Conservation (phyloP, 2,888 invertebrate species). For the Thymelicus sylvestris region DNA sequence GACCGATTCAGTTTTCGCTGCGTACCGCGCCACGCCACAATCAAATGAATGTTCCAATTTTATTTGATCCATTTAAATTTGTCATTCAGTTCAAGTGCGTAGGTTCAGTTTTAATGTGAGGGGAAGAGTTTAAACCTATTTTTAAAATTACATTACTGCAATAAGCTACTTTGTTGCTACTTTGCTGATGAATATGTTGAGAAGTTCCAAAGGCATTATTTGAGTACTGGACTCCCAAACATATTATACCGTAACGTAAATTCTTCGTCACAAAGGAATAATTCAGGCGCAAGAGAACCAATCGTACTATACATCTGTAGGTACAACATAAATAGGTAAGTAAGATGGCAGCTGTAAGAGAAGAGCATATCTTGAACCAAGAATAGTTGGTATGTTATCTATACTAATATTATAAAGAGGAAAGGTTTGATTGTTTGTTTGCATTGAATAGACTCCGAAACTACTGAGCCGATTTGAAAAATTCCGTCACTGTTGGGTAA, state of each 20-base stretch:
- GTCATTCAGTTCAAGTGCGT: neutral
- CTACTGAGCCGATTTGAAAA: no score
- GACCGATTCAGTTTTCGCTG: conserved; percentile 2
- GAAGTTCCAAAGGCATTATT: conserved; percentile 7
- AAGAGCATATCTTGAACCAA: no score
- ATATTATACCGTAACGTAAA: conserved; percentile 1
- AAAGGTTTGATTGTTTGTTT: no score
- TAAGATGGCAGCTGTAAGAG: conserved; percentile 2
- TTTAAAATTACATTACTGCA: no score
- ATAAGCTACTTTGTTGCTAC: neutral
- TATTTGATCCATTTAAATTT: conserved; percentile 20
- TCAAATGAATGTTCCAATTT: conserved; percentile 17
- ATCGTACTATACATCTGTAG: conserved; percentile 11
- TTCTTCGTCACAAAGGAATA: conserved; percentile 6
- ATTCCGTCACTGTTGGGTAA: no score
- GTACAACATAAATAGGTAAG: conserved; percentile 1
- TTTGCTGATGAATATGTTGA: conserved; percentile 5
- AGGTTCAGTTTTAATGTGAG: neutral
- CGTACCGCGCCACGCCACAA: neutral
- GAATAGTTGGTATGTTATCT: no score
- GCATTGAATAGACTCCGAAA: no score
- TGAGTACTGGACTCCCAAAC: neutral
- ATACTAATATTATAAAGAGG: no score
- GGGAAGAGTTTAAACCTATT: neutral
- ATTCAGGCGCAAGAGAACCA: conserved; percentile 3